Base-by-base conservation (phyloP, 2,888 invertebrate species). In the Drosophila kuntzei region DNA sequence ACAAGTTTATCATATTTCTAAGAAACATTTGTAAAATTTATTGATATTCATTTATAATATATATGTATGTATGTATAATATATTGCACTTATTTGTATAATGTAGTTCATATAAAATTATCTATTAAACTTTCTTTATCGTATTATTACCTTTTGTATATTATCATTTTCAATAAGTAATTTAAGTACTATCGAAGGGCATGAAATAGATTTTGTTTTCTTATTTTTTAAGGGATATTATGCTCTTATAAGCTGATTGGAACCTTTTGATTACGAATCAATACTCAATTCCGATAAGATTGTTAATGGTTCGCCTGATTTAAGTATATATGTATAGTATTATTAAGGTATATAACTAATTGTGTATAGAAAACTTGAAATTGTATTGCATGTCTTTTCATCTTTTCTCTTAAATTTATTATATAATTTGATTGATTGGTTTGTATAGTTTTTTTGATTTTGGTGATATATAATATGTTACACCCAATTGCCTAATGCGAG, bases 11-110 rank as follows among this genome's bases (percentile, higher is more conserved):
- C 32, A 25, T 25, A n/a, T 79, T 76, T 76, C 79, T 76, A 74
- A 64, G 76, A 76, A 76, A 76, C 76, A 74, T 76, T 76, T 76
- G 76, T 76, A 76, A 76, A 76, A 76, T 76, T 76, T 76, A 76
- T 76, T 76, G 61, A 75, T 74, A 49, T 49, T 74, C 44, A 47
- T 78, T 59, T 58, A 57, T 43, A 46, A 59, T 78, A 51, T 76
- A 34, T 53, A 51, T 71, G 44, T 68, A 60, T 59, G 34, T 50
- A 29, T 53, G 25, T 60, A 61, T 34, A 36, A 65, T 65, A 44
- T 79, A 74, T 75, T 75, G 74, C 79, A 73, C 79, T 78, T 78
- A 71, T 25, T 36, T 46, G 39, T 29, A 59, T 68, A 41, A 46
- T 63, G 79, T 73, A 75, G 58, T 73, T 63, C 46, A 67, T 78